A percentile compares a stretch with the other conserved stretches of the same genome.
phyloP scores from a whole-genome alignment of 2,888 invertebrate genomes.

The Orthonevra nobilis region DNA sequence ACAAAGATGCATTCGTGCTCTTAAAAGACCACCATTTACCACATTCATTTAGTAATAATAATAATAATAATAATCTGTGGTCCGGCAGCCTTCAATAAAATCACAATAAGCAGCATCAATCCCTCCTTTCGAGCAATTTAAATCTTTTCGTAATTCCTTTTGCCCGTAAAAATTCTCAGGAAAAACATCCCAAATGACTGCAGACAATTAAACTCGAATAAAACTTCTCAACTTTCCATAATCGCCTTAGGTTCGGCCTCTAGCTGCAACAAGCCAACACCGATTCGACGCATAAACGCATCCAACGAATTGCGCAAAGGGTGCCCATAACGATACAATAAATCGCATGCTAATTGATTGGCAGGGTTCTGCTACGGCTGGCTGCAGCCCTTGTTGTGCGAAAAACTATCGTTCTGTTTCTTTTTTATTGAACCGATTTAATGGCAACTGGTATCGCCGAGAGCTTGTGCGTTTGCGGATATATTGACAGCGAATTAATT shows the following conservation, averaged over 20 bases:
- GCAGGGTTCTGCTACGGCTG: slow-evolving; percentile 36
- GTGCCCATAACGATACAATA: slow-evolving; percentile 60
- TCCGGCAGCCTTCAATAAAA: no score
- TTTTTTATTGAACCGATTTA: slow-evolving; percentile 26
- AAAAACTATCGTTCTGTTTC: slow-evolving; percentile 4
- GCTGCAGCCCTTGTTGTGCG: not conserved
- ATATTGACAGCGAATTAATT: slow-evolving; percentile 63
- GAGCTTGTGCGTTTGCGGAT: slow-evolving; percentile 9
- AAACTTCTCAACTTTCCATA: slow-evolving; percentile 12
- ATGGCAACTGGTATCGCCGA: slow-evolving; percentile 16
- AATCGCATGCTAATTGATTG: slow-evolving; percentile 64
- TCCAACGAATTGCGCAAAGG: slow-evolving; percentile 18
- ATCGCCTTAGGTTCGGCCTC: not conserved
- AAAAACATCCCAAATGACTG: slow-evolving; percentile 11
- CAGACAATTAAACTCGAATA: slow-evolving; percentile 35
- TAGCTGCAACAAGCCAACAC: not conserved
- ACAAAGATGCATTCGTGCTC: no score
- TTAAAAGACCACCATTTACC: no score
- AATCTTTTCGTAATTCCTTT: no score
- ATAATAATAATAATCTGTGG: no score
- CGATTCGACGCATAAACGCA: not conserved
- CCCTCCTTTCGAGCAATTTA: no score
- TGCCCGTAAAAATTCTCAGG: no score
- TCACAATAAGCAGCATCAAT: no score
- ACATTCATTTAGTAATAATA: no score